phyloP scores from a whole-genome alignment of 2,113 vertebrate species.

The Brachyhypopomus gauderio region DNA sequence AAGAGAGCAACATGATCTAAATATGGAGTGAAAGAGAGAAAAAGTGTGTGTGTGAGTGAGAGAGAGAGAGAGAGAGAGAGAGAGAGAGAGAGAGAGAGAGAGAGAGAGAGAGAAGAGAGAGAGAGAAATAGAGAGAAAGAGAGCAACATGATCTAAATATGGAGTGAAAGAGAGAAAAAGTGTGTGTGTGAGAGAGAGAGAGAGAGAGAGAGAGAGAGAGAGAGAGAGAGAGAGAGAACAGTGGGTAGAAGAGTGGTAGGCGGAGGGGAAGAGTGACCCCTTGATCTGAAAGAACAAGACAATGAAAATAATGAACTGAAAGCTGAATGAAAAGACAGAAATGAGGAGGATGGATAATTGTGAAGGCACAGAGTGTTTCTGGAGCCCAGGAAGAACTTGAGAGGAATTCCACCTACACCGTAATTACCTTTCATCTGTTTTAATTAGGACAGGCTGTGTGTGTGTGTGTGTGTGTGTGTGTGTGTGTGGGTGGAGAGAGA shows the following conservation, averaged over 20 bases:
- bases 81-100: background rate
- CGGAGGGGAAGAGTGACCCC: too few relatives aligned
- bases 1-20: background rate
- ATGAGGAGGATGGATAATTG: too few relatives aligned
- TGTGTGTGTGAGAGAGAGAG: conserved; percentile 30
- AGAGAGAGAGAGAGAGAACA: conserved; percentile 21
- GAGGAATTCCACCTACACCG: conserved; percentile 18
- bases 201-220: conserved; percentile 21
- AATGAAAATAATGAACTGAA: too few relatives aligned
- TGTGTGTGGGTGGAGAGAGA: too few relatives aligned
- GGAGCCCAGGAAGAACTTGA: conserved; percentile 2
- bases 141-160: background rate
- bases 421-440: conserved; percentile 44
- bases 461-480: conserved; percentile 23
- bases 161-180: conserved; percentile 2
- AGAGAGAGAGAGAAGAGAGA: background rate
- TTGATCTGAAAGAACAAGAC: too few relatives aligned
- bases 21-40: background rate
- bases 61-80: background rate
- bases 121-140: background rate
- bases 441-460: conserved; percentile 29
- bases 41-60: background rate
- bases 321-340: too few relatives aligned
- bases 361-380: background rate
- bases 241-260: background rate